Percentiles rank a stretch among this genome's conserved stretches.
Conservation (phyloP, 1,140 invertebrate species). For the Atta colombica region DNA sequence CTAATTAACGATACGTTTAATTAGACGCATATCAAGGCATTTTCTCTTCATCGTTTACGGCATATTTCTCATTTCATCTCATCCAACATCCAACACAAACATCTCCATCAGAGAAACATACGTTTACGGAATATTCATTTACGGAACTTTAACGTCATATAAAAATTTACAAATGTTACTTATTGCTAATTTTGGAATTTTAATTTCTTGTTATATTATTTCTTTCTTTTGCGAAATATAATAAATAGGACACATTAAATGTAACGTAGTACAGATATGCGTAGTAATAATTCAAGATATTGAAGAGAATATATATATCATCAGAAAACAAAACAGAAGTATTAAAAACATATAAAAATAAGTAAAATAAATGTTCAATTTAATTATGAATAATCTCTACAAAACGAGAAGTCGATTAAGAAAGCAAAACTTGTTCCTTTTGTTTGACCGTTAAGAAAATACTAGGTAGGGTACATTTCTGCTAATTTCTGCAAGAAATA, state of each 20-base stretch:
- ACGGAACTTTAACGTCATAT: background rate
- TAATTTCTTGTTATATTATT: background rate
- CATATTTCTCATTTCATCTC: conserved; percentile 9
- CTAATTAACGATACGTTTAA: conserved; percentile 43
- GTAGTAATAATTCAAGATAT: background rate
- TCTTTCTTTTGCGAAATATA: background rate
- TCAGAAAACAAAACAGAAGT: background rate
- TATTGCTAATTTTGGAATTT: background rate
- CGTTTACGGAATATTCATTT: background rate
- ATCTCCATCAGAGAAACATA: background rate
- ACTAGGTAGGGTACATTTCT: background rate
- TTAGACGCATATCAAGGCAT: background rate
- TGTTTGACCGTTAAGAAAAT: conserved; percentile 6
- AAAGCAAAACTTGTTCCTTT: conserved; percentile 11
- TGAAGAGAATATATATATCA: background rate
- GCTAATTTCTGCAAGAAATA: conserved; percentile 35
- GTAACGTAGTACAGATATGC: background rate
- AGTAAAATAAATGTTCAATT: background rate
- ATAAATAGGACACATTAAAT: background rate
- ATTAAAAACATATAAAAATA: background rate
- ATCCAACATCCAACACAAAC: background rate
- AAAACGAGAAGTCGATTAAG: background rate
- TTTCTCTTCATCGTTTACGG: conserved; percentile 15
- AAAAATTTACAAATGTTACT: background rate
- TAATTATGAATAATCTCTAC: background rate